These are phyloP conservation scores for Diorhabda sublineata DNA, from an alignment of 1,140 invertebrate genomes.

Conservation along the genomic window DNA sequence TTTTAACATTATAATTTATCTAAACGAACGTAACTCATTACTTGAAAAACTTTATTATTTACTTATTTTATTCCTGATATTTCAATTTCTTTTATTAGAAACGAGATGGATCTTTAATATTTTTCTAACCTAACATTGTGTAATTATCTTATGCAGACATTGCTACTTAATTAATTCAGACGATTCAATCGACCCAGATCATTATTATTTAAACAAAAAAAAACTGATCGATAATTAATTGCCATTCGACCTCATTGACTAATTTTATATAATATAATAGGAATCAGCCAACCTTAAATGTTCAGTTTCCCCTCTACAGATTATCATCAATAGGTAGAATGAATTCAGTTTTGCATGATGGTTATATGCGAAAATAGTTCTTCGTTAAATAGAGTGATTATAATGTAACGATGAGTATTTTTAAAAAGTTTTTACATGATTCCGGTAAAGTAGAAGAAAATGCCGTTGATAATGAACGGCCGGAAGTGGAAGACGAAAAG, in stretches of 20 bases:
- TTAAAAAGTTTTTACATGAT: background rate
- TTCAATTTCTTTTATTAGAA: too few species aligned
- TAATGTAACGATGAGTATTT: background rate
- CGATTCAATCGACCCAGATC: too few species aligned
- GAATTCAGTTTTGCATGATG: background rate
- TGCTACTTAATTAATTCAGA: too few species aligned
- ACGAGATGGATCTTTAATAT: too few species aligned
- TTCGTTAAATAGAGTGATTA: background rate
- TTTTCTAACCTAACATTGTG: too few species aligned
- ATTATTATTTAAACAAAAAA: background rate
- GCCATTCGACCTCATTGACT: background rate
- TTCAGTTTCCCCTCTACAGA: background rate
- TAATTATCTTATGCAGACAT: too few species aligned
- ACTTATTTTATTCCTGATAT: too few species aligned
- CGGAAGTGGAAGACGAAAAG: background rate
- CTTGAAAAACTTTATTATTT: too few species aligned
- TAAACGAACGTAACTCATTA: too few species aligned
- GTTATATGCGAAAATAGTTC: background rate
- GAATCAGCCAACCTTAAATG: constrained; percentile 9
- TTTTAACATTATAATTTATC: too few species aligned
- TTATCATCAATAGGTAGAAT: background rate
- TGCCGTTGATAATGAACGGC: background rate
- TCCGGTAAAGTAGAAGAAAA: background rate
- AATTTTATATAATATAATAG: constrained; percentile 13
- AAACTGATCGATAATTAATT: background rate